Percentiles rank a stretch among this genome's conserved stretches.
These are phyloP conservation scores for Syngnathoides biaculeatus DNA, from an alignment of 2,113 vertebrate genomes.

Conservation along the genomic window DNA sequence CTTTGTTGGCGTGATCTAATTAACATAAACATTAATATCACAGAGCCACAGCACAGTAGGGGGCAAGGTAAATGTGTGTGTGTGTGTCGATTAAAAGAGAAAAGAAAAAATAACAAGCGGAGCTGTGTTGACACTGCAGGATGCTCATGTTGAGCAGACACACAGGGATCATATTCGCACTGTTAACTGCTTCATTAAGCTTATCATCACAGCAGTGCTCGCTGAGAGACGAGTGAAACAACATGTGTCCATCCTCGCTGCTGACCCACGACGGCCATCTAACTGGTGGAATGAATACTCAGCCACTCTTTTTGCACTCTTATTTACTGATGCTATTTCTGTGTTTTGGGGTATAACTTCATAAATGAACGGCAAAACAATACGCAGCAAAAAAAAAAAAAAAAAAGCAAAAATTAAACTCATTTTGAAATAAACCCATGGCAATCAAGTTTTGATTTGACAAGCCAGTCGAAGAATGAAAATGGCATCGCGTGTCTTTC, in stretches of 20 bases:
- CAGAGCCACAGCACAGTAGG: constrained; percentile 62
- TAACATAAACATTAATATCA: constrained; percentile 83
- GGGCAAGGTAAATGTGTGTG: constrained; percentile 56
- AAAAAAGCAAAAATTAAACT: constrained; percentile 19
- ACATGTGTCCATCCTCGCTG: constrained; percentile 74
- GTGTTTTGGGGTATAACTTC: constrained; percentile 33
- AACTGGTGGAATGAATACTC: constrained; percentile 61
- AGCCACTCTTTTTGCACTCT: constrained; percentile 57
- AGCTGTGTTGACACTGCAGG: constrained; percentile 73
- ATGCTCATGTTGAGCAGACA: constrained; percentile 73
- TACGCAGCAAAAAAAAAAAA: constrained; percentile 15
- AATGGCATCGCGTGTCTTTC: constrained; percentile 48
- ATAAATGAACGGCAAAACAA: constrained; percentile 34
- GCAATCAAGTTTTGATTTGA: constrained; percentile 42
- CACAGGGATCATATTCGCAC: constrained; percentile 78
- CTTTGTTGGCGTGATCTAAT: constrained; percentile 80
- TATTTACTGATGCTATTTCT: constrained; percentile 64
- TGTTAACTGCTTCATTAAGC: constrained; percentile 89
- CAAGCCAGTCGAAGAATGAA: constrained; percentile 40
- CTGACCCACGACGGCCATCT: constrained; percentile 73
- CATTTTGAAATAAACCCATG: constrained; percentile 22
- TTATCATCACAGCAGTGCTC: constrained; percentile 81
- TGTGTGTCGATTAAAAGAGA: constrained; percentile 59
- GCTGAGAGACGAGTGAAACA: constrained; percentile 77
- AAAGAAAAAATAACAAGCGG: constrained; percentile 53